Conservation (phyloP, 2,888 invertebrate genomes). For the Cheiracanthium punctorium region DNA sequence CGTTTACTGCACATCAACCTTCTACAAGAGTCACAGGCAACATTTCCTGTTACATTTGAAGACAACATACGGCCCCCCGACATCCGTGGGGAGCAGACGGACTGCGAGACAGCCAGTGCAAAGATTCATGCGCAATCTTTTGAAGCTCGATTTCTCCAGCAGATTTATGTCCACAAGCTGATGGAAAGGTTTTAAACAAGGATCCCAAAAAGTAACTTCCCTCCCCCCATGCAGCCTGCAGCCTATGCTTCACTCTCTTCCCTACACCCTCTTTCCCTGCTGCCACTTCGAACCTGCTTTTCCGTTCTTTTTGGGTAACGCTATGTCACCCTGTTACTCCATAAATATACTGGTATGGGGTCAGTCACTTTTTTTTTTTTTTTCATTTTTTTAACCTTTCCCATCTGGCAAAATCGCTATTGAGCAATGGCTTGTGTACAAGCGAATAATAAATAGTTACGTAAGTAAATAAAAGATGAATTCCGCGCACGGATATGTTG, state of each 20-base stretch:
- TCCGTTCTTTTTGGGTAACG: constrained; percentile 30
- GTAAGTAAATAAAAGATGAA: background rate
- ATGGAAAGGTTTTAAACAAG: constrained; percentile 70
- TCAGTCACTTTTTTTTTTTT: constrained; percentile 26
- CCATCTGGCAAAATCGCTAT: background rate
- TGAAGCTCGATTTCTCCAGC: constrained; percentile 54
- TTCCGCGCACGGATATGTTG: too few species aligned
- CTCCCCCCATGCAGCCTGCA: constrained; percentile 15
- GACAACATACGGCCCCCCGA: background rate
- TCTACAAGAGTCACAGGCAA: too few species aligned
- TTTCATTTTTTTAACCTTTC: constrained; percentile 6
- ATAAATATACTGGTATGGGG: constrained; percentile 59
- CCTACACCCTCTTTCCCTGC: background rate
- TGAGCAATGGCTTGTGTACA: constrained; percentile 10
- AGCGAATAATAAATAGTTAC: background rate
- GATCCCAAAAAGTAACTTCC: constrained; percentile 28
- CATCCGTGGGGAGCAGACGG: constrained; percentile 24
- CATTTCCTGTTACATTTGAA: background rate
- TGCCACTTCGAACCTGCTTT: background rate
- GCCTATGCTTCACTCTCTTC: background rate
- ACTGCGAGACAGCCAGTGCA: constrained; percentile 20
- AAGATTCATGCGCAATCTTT: constrained; percentile 61
- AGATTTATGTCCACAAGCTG: constrained; percentile 68
- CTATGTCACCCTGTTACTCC: constrained; percentile 62
- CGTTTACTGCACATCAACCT: too few species aligned